These are phyloP conservation scores for Hirtodrosophila cameraria DNA, from an alignment of 2,888 invertebrate genomes.

Conservation along the genomic window DNA sequence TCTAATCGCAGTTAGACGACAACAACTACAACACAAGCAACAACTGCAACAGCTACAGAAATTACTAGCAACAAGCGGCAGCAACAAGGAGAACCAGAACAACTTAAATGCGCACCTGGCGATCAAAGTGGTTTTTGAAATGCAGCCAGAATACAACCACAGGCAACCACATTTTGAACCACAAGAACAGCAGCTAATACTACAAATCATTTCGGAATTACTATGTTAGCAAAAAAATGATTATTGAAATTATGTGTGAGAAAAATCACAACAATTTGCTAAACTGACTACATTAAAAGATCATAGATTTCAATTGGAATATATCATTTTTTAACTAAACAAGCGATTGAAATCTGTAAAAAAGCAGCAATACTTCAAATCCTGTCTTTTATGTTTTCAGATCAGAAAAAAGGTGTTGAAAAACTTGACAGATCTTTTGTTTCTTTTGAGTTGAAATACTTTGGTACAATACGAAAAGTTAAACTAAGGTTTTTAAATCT, in stretches of 20 bases:
- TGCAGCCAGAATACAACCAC: slow-evolving; percentile 56
- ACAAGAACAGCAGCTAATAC: slow-evolving; percentile 32
- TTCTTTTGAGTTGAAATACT: no score
- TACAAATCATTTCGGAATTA: slow-evolving; percentile 37
- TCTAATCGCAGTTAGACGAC: slow-evolving; percentile 42
- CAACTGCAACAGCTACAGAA: slow-evolving; percentile 8
- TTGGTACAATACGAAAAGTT: no score
- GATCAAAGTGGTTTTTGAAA: slow-evolving; percentile 71
- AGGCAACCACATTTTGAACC: slow-evolving; percentile 22
- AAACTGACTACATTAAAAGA: slow-evolving; percentile 45
- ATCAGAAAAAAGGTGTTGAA: no score
- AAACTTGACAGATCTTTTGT: no score
- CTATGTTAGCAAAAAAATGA: background rate
- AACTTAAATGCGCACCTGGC: slow-evolving; percentile 73
- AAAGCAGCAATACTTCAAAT: no score
- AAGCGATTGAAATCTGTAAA: no score
- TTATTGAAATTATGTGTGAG: slow-evolving; percentile 40
- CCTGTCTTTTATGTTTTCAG: no score
- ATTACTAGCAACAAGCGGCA: slow-evolving; percentile 24
- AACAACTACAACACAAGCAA: background rate
- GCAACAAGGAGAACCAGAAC: slow-evolving; percentile 74
- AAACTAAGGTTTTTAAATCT: no score
- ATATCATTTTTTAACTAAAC: background rate
- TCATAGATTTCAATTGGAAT: slow-evolving; percentile 1
- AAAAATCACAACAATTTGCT: slow-evolving; percentile 22